A percentile compares a stretch with the other conserved stretches of the same genome.
Evolutionary conservation across 35 echinoderm and acorn worm genomes (phyloP).

Genomic region (Chiridota heheva): DNA sequence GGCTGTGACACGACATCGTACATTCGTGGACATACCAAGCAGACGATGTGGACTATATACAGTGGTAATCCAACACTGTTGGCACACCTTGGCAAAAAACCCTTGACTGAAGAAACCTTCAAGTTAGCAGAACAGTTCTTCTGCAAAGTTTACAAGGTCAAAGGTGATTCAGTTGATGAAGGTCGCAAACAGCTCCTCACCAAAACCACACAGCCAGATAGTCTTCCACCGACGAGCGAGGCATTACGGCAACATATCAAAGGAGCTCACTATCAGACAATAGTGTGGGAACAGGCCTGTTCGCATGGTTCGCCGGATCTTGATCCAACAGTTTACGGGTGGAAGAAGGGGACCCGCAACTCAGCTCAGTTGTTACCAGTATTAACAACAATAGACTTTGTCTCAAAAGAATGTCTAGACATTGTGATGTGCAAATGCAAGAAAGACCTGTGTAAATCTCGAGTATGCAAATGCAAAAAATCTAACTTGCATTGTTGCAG

Average conservation of each 20-base stretch:
- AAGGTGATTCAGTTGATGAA: background rate
- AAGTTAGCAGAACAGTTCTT: background rate
- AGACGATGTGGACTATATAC: background rate
- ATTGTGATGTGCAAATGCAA: slow-evolving; percentile 12
- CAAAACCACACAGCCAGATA: background rate
- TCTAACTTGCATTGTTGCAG: slow-evolving; percentile 6
- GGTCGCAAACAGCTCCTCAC: slow-evolving; percentile 3
- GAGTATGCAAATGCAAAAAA: slow-evolving; percentile 8
- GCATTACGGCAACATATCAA: slow-evolving; percentile 22
- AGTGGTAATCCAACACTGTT: slow-evolving; percentile 1
- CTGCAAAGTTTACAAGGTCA: slow-evolving; percentile 11
- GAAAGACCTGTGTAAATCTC: slow-evolving; percentile 4
- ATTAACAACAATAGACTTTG: slow-evolving; percentile 13
- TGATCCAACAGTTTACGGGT: background rate
- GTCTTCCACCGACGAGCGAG: background rate
- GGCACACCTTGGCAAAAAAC: slow-evolving; percentile 6
- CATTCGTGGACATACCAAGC: slow-evolving; percentile 15
- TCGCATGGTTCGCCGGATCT: background rate
- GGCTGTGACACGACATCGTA: slow-evolving; percentile 25
- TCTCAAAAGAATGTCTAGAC: slow-evolving; percentile 10
- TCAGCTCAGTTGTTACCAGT: slow-evolving; percentile 23
- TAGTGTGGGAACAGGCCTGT: background rate
- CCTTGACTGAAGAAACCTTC: slow-evolving; percentile 4
- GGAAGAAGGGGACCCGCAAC: slow-evolving; percentile 5
- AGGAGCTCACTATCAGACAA: slow-evolving; percentile 14